These are phyloP conservation scores for Copsychus sechellarum DNA, from an alignment of 2,113 vertebrate species.

Conservation along the genomic window DNA sequence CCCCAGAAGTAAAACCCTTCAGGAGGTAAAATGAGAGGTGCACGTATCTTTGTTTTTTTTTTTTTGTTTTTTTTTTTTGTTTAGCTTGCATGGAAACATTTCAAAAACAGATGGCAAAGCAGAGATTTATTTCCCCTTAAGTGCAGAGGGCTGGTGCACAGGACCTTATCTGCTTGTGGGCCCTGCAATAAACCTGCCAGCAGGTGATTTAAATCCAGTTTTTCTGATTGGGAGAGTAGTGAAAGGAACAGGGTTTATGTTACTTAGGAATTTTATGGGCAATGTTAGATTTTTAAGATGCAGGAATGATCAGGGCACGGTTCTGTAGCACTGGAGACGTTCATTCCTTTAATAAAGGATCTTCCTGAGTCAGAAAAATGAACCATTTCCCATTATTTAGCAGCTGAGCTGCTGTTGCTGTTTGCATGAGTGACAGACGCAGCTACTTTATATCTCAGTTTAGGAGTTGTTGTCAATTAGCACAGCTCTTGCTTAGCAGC, in stretches of 20 bases:
- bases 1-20: not conserved
- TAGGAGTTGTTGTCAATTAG: conserved; percentile 3
- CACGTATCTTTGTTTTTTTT: not conserved
- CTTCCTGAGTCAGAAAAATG: not conserved
- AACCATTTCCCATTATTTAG: conserved; percentile 14
- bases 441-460: not conserved
- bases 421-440: not conserved
- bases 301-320: conserved; percentile 1
- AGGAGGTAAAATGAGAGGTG: not conserved
- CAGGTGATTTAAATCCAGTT: conserved; percentile 57
- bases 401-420: not conserved
- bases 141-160: conserved; percentile 52
- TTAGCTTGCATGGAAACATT: not conserved
- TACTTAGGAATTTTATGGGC: conserved; percentile 42
- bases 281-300: conserved; percentile 8
- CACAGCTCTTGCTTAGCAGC: not conserved
- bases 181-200: conserved; percentile 62
- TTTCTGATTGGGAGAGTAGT: conserved; percentile 38
- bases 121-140: conserved; percentile 36
- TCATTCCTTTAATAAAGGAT: not conserved
- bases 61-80: no score
- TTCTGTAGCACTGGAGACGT: not conserved
- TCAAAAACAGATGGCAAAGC: conserved; percentile 44
- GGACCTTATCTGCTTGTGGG: conserved; percentile 60
- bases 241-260: conserved; percentile 5